Conservation (phyloP, 2,797 vertebrate species). For the Myotis pilosus region DNA sequence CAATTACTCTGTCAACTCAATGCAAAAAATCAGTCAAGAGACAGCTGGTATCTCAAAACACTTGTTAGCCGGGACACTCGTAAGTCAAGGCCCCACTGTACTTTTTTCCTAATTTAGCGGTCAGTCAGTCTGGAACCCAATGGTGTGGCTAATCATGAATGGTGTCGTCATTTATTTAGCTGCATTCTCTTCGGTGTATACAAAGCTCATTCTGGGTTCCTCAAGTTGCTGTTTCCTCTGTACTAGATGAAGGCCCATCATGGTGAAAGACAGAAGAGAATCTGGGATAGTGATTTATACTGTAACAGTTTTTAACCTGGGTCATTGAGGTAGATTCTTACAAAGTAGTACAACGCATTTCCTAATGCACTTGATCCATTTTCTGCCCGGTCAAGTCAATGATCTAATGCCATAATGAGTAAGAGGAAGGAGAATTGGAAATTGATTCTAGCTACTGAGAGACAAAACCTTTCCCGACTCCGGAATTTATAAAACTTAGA, state of each 20-base stretch:
- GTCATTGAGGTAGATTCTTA: neutral
- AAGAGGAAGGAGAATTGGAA: slow-evolving; percentile 29
- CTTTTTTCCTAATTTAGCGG: neutral
- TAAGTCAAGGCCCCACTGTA: no score
- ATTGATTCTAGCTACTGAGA: slow-evolving; percentile 13
- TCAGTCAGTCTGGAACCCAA: neutral
- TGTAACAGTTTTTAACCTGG: neutral
- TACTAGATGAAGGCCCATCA: neutral
- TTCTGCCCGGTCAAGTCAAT: slow-evolving; percentile 12
- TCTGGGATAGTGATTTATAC: neutral
- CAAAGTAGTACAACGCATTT: neutral
- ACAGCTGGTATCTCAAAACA: no score
- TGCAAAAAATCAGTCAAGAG: no score
- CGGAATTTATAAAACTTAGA: slow-evolving; percentile 44
- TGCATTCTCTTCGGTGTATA: neutral
- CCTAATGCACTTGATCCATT: neutral
- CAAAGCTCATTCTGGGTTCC: neutral
- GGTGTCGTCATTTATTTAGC: neutral
- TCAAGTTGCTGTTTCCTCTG: neutral
- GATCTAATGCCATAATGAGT: slow-evolving; percentile 15
- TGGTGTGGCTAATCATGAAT: neutral
- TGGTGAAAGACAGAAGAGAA: neutral
- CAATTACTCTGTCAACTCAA: no score
- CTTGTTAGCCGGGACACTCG: no score
- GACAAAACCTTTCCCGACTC: slow-evolving; percentile 33